Evolutionary conservation across 2,888 invertebrate genomes (phyloP), one percentile per base, ranked within the genome.

Genomic region (Cantharis lateralis): DNA sequence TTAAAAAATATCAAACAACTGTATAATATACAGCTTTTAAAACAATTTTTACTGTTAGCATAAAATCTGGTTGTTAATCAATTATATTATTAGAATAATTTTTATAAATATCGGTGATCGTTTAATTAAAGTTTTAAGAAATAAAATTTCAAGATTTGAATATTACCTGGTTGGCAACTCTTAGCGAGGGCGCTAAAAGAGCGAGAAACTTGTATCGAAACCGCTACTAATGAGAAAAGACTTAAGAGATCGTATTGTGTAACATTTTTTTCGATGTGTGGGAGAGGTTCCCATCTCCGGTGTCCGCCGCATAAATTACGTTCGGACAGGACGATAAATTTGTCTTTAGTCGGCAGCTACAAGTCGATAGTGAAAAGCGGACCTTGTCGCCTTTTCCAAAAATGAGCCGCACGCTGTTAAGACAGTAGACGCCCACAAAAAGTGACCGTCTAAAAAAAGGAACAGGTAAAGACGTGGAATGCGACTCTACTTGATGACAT

Each of bases 281-380:
- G 84, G 85, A 84, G 84, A 84, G 81, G 83, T 83, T 82, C 81
- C 82, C 81, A 80, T 82, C 81, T 80, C 80, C 81, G 80, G 82
- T 82, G 84, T 84, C 82, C 82, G 82, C 81, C 83, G 82, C 84
- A 83, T 85, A 86, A 86, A 82, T 86, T 85, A 84, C 82, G 83
- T 81, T 83, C 82, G 82, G 84, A 84, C 83, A 83, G 82, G 83
- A 83, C 85, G 82, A 86, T 86, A 86, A 86, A 86, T 86, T 85
- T 84, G 85, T 85, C 85, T 82, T 82, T 82, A 81, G 84, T 83
- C 84, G 82, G 82, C 83, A 80, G 82, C 79, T 82, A 84, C 83
- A 82, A 84, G 81, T 80, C 81, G 84, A 82, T 83, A 80, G 83
- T 82, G 83, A 82, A 81, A 82, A 84, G 80, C 81, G 82, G 82